Percentiles rank a stretch among this genome's conserved stretches.
These are phyloP conservation scores for Rhinogobio ventralis DNA, from an alignment of 2,797 vertebrate genomes.

Conservation along the genomic window DNA sequence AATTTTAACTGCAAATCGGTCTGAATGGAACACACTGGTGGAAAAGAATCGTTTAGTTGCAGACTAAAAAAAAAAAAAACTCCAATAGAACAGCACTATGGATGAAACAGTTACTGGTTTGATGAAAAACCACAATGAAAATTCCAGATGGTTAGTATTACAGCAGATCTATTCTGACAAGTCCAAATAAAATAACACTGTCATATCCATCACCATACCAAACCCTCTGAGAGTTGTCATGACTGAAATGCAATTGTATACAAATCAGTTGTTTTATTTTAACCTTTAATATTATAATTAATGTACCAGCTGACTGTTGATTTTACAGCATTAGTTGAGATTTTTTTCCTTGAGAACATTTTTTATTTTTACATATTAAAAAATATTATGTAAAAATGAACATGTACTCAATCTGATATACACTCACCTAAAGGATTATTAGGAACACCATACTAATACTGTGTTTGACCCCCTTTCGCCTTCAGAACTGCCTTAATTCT, in stretches of 20 bases:
- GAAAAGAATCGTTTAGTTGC: neutral
- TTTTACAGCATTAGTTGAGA: neutral
- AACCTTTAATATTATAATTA: neutral
- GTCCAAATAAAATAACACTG: neutral
- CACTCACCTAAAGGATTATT: no score
- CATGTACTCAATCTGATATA: neutral
- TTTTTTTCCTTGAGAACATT: neutral
- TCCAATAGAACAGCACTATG: neutral
- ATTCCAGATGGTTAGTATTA: neutral
- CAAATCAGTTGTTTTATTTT: neutral
- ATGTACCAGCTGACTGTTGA: neutral
- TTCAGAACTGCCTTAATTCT: no score
- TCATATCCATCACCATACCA: no score
- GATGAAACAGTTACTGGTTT: neutral
- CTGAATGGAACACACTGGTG: neutral
- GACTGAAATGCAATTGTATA: no score
- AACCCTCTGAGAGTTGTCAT: no score
- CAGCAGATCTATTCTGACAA: neutral
- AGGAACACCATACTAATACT: no score
- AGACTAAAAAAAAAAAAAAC: neutral
- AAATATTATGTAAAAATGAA: no score
- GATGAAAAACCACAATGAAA: neutral
- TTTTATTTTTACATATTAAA: no score
- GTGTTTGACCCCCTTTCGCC: no score
- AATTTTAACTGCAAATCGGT: neutral